A percentile compares a stretch with the other conserved stretches of the same genome.
Conservation (phyloP, 2,797 vertebrate species). For the Lutjanus argentimaculatus region DNA sequence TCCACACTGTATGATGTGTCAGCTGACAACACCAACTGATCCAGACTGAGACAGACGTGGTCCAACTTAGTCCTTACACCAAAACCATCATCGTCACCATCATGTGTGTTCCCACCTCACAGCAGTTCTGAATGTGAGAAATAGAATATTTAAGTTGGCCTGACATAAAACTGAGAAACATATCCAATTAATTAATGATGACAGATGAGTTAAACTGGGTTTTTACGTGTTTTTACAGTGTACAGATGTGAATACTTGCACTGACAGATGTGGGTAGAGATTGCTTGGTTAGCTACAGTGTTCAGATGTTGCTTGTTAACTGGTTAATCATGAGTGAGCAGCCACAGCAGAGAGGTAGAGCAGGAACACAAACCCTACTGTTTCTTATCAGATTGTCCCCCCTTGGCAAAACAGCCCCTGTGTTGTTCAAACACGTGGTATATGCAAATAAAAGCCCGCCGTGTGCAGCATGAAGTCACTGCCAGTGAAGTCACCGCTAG, state of each 20-base stretch:
- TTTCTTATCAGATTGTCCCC: conserved; percentile 40
- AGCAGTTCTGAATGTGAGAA: not conserved
- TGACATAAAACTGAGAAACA: not conserved
- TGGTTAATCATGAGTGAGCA: conserved; percentile 25
- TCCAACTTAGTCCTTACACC: too few relatives aligned
- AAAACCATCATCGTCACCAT: too few relatives aligned
- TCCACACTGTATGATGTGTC: too few relatives aligned
- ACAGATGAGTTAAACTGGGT: not conserved
- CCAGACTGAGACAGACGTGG: too few relatives aligned
- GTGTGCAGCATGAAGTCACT: conserved; percentile 60
- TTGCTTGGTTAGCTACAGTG: conserved; percentile 11
- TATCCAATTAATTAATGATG: not conserved
- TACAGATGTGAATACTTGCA: conserved; percentile 14
- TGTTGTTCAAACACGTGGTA: conserved; percentile 51
- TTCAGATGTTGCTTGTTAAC: conserved; percentile 21
- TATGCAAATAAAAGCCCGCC: conserved; percentile 58
- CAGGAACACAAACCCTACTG: conserved; percentile 24
- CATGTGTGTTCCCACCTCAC: too few relatives aligned
- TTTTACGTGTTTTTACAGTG: not conserved
- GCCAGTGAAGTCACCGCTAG: conserved; percentile 49
- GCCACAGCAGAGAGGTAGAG: conserved; percentile 20
- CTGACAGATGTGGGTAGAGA: conserved; percentile 24
- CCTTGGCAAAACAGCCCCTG: conserved; percentile 28
- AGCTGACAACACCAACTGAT: too few relatives aligned
- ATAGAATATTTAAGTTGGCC: not conserved